A percentile compares a stretch with the other conserved stretches of the same genome.
phyloP scores from a whole-genome alignment of 1,140 invertebrate species.

The Battus philenor region DNA sequence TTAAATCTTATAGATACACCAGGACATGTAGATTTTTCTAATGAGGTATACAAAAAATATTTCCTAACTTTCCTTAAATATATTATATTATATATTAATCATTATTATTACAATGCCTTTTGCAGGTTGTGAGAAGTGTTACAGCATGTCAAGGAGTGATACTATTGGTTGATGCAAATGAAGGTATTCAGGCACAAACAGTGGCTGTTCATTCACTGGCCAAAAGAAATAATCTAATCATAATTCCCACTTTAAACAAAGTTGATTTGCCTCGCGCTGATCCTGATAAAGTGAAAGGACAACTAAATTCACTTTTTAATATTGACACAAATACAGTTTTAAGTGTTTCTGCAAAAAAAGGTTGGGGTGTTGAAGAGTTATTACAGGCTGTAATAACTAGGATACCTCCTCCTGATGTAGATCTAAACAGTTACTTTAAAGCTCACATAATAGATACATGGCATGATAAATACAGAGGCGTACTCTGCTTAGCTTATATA shows the following conservation, averaged over 20 bases:
- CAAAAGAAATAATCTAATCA: conserved; percentile 85
- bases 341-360: conserved; percentile 92
- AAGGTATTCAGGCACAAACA: conserved; percentile 98
- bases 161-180: conserved; percentile 96
- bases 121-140: conserved; percentile 86
- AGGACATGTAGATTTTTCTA: conserved; percentile 98
- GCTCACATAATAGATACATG: conserved; percentile 96
- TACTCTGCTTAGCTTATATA: conserved; percentile 87
- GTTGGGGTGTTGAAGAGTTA: conserved; percentile 86
- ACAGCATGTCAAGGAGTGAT: conserved; percentile 96
- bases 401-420: conserved; percentile 85
- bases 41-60: conserved; percentile 94
- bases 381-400: conserved; percentile 85
- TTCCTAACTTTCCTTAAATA: conserved; percentile 4
- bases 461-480: conserved; percentile 93
- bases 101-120: not conserved
- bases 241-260: conserved; percentile 98
- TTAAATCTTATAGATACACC: conserved; percentile 98
- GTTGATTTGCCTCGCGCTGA: conserved; percentile 95
- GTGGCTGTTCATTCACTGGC: conserved; percentile 98
- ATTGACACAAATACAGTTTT: conserved; percentile 81
- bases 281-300: conserved; percentile 86
- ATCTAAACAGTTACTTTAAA: conserved; percentile 80
- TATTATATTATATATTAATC: not conserved
- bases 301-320: conserved; percentile 91